phyloP scores from a whole-genome alignment of 1,140 invertebrate genomes.

The Frieseomelitta varia region DNA sequence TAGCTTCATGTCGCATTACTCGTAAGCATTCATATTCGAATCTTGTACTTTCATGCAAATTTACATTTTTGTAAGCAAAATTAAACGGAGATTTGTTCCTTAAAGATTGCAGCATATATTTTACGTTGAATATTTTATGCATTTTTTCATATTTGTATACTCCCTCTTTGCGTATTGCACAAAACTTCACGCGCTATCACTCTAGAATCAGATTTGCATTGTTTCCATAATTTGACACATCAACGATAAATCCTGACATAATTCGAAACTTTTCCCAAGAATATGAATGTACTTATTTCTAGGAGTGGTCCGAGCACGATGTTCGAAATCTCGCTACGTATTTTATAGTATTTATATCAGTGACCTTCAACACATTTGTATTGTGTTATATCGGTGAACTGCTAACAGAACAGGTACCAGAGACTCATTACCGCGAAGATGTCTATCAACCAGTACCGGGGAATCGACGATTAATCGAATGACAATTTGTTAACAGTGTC shows the following conservation, averaged over 20 bases:
- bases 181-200: too few relatives aligned
- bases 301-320: conserved; percentile 64
- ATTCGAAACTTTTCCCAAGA: too few relatives aligned
- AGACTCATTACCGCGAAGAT: not conserved
- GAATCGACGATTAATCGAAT: not conserved
- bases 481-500: conserved; percentile 59
- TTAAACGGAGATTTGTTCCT: not conserved
- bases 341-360: conserved; percentile 56
- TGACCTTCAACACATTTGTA: conserved; percentile 70
- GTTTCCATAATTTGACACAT: too few relatives aligned
- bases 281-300: not conserved
- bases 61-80: not conserved
- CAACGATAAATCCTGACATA: too few relatives aligned
- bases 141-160: not conserved
- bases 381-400: conserved; percentile 71
- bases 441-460: fast-evolving
- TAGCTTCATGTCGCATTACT: not conserved
- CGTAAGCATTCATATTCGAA: not conserved
- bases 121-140: not conserved
- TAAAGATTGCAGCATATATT: not conserved
- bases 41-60: not conserved
- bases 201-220: too few relatives aligned
- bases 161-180: not conserved
- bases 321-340: conserved; percentile 34
- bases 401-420: conserved; percentile 65